Conservation (phyloP, 23 tunicate species). For the Aplidium turbinatum region DNA sequence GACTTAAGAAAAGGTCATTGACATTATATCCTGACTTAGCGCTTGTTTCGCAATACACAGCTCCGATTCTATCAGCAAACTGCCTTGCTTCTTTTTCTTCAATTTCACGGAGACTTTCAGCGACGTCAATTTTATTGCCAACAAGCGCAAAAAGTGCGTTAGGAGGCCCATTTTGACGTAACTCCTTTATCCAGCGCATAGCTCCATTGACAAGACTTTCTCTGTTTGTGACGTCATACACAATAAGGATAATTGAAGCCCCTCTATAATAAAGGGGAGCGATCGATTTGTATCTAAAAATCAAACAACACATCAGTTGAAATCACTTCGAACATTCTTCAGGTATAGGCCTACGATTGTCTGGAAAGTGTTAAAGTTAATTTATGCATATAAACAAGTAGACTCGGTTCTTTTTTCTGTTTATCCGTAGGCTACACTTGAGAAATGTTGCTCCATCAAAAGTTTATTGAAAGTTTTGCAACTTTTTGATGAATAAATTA, state of each 20-base stretch:
- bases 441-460: too few relatives aligned
- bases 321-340: too few relatives aligned
- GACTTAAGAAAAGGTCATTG: background rate
- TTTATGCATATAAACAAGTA: too few relatives aligned
- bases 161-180: constrained; percentile 35
- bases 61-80: constrained; percentile 27
- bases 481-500: too few relatives aligned
- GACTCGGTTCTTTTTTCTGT: too few relatives aligned
- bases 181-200: constrained; percentile 30
- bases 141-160: constrained; percentile 33
- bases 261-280: constrained; percentile 49
- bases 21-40: constrained; percentile 38
- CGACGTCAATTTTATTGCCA: constrained; percentile 49
- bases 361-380: too few relatives aligned
- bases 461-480: too few relatives aligned
- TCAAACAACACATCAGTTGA: too few relatives aligned
- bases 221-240: constrained; percentile 40
- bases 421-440: too few relatives aligned
- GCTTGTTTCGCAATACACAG: constrained; percentile 40
- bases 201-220: constrained; percentile 5
- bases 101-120: constrained; percentile 27
- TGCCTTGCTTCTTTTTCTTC: constrained; percentile 23
- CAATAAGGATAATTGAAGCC: constrained; percentile 40
- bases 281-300: constrained; percentile 40
- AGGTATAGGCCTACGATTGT: too few relatives aligned